These are phyloP conservation scores for Hippocampus mohnikei DNA, from an alignment of 2,113 vertebrate genomes.

Conservation along the genomic window DNA sequence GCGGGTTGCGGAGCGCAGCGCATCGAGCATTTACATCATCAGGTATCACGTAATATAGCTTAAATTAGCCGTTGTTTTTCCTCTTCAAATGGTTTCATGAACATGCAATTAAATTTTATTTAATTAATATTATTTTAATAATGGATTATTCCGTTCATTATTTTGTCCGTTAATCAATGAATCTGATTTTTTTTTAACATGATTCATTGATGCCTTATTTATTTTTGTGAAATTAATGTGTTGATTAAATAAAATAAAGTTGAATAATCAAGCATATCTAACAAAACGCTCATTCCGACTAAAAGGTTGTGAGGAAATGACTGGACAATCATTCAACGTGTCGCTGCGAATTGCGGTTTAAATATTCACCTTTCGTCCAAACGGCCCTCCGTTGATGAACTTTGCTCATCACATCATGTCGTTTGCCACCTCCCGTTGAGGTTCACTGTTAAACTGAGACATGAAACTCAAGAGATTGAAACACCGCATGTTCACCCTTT, in stretches of 20 bases:
- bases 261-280: no score
- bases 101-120: no score
- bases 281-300: neutral
- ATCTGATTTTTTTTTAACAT: no score
- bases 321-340: neutral
- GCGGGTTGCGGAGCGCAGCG: neutral
- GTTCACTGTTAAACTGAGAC: neutral
- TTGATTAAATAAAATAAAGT: no score
- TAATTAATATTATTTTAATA: no score
- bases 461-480: neutral
- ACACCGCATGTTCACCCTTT: no score
- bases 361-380: neutral
- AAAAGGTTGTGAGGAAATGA: neutral
- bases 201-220: no score
- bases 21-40: neutral
- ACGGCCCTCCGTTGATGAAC: neutral
- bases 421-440: neutral
- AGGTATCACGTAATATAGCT: neutral
- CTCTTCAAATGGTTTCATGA: neutral
- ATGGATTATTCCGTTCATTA: no score
- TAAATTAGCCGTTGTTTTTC: neutral
- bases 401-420: neutral
- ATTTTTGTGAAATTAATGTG: no score
- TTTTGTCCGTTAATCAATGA: no score
- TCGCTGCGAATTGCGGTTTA: neutral